These are phyloP conservation scores for Setophaga coronata DNA, from an alignment of 2,113 vertebrate species.

Conservation along the genomic window DNA sequence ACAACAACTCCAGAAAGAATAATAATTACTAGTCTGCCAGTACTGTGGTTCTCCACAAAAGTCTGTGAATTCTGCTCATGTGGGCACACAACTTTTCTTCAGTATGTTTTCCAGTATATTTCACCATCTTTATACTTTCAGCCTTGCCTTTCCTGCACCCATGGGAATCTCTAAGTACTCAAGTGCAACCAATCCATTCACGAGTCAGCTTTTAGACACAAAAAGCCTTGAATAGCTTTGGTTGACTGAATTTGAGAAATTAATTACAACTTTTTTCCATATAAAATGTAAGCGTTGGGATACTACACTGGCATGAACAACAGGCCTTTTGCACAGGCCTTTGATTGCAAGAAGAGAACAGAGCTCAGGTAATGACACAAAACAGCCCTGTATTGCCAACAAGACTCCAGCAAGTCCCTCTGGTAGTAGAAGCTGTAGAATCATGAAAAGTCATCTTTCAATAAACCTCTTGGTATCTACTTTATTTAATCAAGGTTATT, in stretches of 20 bases:
- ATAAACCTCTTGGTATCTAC: background rate
- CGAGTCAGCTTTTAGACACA: background rate
- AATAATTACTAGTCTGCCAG: background rate
- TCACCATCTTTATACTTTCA: background rate
- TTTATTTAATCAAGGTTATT: background rate
- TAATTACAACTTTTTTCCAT: background rate
- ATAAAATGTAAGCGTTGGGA: background rate
- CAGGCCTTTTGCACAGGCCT: background rate
- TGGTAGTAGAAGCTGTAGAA: background rate
- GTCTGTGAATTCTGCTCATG: background rate
- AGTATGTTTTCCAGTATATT: background rate
- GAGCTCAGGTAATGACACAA: background rate
- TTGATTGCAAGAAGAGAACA: background rate
- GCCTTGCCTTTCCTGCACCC: background rate
- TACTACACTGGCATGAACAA: background rate
- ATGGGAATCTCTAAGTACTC: background rate
- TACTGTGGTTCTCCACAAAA: background rate
- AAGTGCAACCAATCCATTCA: background rate
- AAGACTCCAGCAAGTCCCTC: background rate
- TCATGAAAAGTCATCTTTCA: background rate
- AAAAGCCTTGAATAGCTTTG: background rate
- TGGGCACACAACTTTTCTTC: background rate
- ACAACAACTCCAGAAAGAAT: background rate
- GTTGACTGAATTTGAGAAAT: background rate
- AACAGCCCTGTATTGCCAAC: background rate